Evolutionary conservation across 2,797 vertebrate genomes (phyloP).

Genomic region (Galagoides demidoff): DNA sequence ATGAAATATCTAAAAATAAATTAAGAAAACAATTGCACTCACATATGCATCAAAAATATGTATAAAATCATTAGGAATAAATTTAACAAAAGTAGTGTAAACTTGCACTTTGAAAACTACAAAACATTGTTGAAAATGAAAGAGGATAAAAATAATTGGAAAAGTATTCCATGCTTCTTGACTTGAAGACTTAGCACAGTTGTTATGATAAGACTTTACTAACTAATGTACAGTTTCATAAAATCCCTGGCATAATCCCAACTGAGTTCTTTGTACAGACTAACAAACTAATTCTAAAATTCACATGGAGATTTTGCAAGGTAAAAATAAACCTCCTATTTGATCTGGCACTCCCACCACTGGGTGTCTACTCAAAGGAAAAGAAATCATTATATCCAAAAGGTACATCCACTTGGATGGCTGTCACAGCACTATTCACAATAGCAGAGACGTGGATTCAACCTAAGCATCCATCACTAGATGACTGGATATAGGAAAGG

Average conservation of each 20-base stretch:
- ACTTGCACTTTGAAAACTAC: not conserved
- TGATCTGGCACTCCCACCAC: too few species aligned
- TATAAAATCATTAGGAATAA: not conserved
- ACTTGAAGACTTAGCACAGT: not conserved
- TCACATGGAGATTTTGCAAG: too few species aligned
- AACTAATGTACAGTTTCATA: not conserved
- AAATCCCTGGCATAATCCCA: not conserved
- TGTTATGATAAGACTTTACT: not conserved
- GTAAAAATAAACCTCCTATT: too few species aligned
- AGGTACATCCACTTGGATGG: too few species aligned
- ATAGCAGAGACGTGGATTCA: too few species aligned
- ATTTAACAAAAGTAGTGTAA: not conserved
- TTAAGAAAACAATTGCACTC: not conserved
- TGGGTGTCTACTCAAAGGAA: too few species aligned
- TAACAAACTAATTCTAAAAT: too few species aligned
- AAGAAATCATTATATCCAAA: too few species aligned
- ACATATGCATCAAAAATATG: not conserved
- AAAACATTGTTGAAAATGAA: not conserved
- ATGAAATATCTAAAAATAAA: not conserved
- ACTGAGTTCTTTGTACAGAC: not conserved
- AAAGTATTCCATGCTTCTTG: not conserved
- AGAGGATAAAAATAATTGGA: not conserved
- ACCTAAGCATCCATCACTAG: too few species aligned
- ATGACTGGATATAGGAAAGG: too few species aligned
- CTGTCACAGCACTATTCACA: too few species aligned